A percentile compares a stretch with the other conserved stretches of the same genome.
phyloP scores from a whole-genome alignment of 2,797 vertebrate species.

The Pelodytes ibericus region DNA sequence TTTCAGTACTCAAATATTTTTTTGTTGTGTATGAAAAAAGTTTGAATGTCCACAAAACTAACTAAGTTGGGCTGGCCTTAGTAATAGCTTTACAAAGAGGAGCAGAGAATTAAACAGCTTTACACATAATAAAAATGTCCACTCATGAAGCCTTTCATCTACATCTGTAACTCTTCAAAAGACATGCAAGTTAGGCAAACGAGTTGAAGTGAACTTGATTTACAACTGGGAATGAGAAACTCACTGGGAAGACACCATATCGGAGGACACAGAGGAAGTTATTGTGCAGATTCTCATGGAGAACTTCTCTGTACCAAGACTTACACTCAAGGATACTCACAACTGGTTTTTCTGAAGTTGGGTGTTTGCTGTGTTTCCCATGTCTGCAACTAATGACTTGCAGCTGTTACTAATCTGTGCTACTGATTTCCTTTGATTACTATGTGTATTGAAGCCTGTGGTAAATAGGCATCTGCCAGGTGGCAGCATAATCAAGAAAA shows the following conservation, averaged over 20 bases:
- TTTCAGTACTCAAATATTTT: no score
- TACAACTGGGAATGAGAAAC: slow-evolving; percentile 40
- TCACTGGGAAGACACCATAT: slow-evolving; percentile 60
- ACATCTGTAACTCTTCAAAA: slow-evolving; percentile 48
- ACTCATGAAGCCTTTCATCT: neutral
- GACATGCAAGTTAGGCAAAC: slow-evolving; percentile 45
- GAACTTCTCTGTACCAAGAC: slow-evolving; percentile 74
- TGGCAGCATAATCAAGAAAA: slow-evolving; percentile 80
- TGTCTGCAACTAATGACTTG: slow-evolving; percentile 83
- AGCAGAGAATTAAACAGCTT: slow-evolving; percentile 10
- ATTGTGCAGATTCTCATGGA: slow-evolving; percentile 72
- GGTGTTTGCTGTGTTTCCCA: slow-evolving; percentile 79
- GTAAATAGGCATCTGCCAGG: slow-evolving; percentile 85
- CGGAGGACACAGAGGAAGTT: slow-evolving; percentile 70
- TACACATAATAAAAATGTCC: slow-evolving; percentile 16
- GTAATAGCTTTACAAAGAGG: slow-evolving; percentile 28
- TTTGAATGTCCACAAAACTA: no score
- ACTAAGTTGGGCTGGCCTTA: neutral
- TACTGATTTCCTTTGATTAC: slow-evolving; percentile 84
- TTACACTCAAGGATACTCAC: slow-evolving; percentile 70
- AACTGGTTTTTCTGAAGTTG: slow-evolving; percentile 73
- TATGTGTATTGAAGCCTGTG: slow-evolving; percentile 83
- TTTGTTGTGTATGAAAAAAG: no score
- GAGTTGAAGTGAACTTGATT: slow-evolving; percentile 57
- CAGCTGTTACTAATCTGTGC: slow-evolving; percentile 84